A percentile compares a stretch with the other conserved stretches of the same genome.
phyloP scores from a whole-genome alignment of 2,113 vertebrate genomes.

The Grammomys dolichurus region DNA sequence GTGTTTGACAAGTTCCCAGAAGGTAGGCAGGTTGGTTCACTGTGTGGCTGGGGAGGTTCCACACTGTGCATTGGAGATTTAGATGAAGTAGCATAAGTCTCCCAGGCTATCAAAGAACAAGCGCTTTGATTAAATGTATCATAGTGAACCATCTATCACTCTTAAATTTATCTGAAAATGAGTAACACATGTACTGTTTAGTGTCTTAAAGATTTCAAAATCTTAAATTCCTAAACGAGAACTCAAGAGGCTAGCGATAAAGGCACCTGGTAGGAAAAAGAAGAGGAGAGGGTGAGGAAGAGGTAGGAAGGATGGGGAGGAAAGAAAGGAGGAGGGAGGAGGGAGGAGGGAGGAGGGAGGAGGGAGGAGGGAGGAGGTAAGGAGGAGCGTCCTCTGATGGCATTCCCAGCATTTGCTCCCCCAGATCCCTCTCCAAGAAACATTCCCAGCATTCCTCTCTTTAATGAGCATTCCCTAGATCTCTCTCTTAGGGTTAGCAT shows the following conservation, averaged over 20 bases:
- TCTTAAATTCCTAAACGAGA: background rate
- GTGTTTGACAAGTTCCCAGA: background rate
- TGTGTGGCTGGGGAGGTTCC: background rate
- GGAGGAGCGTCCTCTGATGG: background rate
- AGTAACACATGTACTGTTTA: background rate
- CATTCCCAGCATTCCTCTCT: background rate
- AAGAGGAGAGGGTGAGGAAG: background rate
- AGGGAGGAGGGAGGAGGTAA: background rate
- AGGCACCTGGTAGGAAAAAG: background rate
- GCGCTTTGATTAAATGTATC: constrained; percentile 12
- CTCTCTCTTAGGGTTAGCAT: background rate
- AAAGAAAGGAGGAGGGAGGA: rapidly evolving
- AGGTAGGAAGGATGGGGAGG: background rate
- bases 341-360: too few species aligned
- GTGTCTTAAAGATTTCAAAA: background rate
- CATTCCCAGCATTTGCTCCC: background rate
- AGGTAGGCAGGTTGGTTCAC: background rate
- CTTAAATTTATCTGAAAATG: background rate
- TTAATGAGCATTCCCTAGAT: background rate
- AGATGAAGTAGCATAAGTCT: background rate
- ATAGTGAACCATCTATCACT: constrained; percentile 3
- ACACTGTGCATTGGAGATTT: background rate
- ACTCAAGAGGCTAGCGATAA: background rate
- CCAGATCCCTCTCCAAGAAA: too few species aligned
- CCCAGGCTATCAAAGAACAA: background rate